Evolutionary conservation across 1,140 invertebrate genomes (phyloP).

Genomic region (Mamestra configurata): DNA sequence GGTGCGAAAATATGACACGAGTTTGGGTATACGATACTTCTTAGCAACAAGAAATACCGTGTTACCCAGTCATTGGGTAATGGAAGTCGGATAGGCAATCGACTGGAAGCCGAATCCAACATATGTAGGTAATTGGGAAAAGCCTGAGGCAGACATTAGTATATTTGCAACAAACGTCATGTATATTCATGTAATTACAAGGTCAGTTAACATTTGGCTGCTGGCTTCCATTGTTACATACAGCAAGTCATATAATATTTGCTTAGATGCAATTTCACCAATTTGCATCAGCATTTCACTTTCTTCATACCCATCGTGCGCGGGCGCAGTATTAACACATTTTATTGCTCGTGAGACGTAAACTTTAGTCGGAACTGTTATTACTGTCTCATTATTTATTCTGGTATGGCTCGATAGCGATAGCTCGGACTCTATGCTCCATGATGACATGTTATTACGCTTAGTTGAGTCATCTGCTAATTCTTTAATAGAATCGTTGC

Average conservation of each 20-base stretch:
- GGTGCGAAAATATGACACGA: too few relatives aligned
- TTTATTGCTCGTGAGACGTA: conserved; percentile 52
- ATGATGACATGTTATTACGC: conserved; percentile 44
- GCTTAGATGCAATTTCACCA: conserved; percentile 60
- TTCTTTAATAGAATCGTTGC: conserved; percentile 5
- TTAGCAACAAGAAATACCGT: too few relatives aligned
- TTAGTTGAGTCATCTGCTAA: conserved; percentile 23
- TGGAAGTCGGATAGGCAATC: too few relatives aligned
- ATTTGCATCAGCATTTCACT: conserved; percentile 64
- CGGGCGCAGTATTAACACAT: conserved; percentile 54
- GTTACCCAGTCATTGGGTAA: too few relatives aligned
- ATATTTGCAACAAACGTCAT: too few relatives aligned
- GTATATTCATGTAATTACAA: conserved; percentile 35
- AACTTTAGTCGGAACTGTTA: conserved; percentile 27
- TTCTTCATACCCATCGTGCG: conserved; percentile 50
- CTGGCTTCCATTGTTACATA: conserved; percentile 38
- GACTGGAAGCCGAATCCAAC: too few relatives aligned
- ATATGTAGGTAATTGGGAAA: too few relatives aligned
- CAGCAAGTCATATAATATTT: conserved; percentile 50
- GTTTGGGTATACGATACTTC: too few relatives aligned
- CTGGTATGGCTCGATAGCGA: not conserved
- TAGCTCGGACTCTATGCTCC: not conserved
- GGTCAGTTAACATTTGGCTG: conserved; percentile 21
- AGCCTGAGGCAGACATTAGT: too few relatives aligned
- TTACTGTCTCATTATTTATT: conserved; percentile 23